Percentiles rank a stretch among this genome's conserved stretches.
Conservation (phyloP, 2,888 invertebrate species). For the Crematogaster levior region DNA sequence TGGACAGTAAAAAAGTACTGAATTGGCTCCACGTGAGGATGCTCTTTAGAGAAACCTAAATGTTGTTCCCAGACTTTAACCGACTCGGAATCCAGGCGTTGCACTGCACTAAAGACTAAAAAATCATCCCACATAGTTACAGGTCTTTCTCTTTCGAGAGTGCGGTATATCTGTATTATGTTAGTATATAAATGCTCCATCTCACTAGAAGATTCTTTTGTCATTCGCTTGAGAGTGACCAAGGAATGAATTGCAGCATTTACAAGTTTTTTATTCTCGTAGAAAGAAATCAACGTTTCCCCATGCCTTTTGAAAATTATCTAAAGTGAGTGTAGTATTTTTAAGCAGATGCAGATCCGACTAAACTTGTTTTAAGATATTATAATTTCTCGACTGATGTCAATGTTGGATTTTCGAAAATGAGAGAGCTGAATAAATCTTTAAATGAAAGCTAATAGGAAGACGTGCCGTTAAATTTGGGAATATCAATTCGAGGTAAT, state of each 20-base stretch:
- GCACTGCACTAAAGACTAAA: too few relatives aligned
- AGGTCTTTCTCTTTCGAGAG: too few relatives aligned
- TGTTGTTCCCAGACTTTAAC: too few relatives aligned
- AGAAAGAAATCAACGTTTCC: too few relatives aligned
- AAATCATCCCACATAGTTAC: too few relatives aligned
- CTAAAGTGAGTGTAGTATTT: too few relatives aligned
- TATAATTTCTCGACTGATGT: not conserved
- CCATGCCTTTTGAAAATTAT: too few relatives aligned
- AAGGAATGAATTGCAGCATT: not conserved
- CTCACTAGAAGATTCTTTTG: conserved; percentile 8
- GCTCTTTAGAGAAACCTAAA: not conserved
- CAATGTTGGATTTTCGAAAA: not conserved
- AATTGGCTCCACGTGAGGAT: not conserved
- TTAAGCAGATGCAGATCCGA: not conserved
- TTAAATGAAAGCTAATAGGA: not conserved
- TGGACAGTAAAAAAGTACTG: not conserved
- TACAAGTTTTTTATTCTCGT: too few relatives aligned
- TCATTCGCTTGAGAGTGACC: not conserved
- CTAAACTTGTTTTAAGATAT: not conserved
- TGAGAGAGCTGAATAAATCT: not conserved
- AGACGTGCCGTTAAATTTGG: not conserved
- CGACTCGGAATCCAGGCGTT: too few relatives aligned
- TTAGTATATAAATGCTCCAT: conserved; percentile 45
- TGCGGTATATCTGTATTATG: too few relatives aligned
- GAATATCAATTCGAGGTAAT: not conserved